Percentiles rank a stretch among this genome's conserved stretches.
These are phyloP conservation scores for Octopus bimaculoides DNA, from an alignment of 1,140 invertebrate genomes.

Conservation along the genomic window DNA sequence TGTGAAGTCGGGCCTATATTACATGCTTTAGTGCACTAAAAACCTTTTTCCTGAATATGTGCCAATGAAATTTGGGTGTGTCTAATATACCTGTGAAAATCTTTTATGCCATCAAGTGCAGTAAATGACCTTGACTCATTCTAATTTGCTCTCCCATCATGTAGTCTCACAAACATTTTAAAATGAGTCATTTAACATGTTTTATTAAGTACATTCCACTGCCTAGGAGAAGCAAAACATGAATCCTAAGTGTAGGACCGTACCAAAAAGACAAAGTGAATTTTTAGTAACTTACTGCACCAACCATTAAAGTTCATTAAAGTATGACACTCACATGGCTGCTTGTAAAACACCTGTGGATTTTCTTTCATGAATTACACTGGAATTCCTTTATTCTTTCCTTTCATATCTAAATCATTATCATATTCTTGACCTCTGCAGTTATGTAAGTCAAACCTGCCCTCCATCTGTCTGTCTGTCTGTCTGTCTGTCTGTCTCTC, in stretches of 20 bases:
- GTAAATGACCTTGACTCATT: neutral
- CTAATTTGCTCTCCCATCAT: neutral
- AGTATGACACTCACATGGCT: neutral
- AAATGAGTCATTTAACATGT: neutral
- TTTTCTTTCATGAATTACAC: slow-evolving; percentile 5
- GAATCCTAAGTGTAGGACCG: neutral
- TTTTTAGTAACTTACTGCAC: slow-evolving; percentile 3
- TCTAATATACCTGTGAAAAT: too few relatives aligned
- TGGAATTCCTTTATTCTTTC: neutral
- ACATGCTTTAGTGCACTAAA: too few relatives aligned
- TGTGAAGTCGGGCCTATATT: too few relatives aligned
- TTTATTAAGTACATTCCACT: neutral
- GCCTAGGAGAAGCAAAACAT: neutral
- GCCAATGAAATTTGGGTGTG: too few relatives aligned
- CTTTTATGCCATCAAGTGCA: neutral
- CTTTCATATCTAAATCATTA: slow-evolving; percentile 2
- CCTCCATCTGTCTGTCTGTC: neutral
- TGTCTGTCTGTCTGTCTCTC: too few relatives aligned
- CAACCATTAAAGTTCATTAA: neutral
- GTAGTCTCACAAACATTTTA: neutral
- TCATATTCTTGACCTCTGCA: slow-evolving; percentile 1
- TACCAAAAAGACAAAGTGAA: neutral
- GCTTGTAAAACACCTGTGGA: slow-evolving; percentile 4
- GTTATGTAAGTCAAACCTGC: neutral
- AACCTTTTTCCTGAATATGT: too few relatives aligned